Evolutionary conservation across 2,113 vertebrate genomes (phyloP), one percentile per base, ranked within the genome.

Genomic region (Catharus bicknelli): DNA sequence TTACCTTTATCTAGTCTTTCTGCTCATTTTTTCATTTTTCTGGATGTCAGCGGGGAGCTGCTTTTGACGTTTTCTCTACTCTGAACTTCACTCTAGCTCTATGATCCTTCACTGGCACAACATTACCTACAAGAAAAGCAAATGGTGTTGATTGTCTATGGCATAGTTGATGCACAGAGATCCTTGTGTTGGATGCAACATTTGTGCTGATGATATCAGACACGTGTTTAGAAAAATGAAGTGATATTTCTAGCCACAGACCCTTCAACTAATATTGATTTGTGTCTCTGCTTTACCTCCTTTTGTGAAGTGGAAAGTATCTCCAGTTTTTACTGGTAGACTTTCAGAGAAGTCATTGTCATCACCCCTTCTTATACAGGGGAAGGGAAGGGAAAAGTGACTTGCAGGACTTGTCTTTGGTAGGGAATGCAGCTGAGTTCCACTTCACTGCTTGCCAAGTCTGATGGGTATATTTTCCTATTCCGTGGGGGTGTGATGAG

Each of bases 401-500:
- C 86, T 87, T 92, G 77, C 16, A 40, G 32, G 48, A 70, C 48
- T 70, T 2, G 1, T 19, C 0, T 2, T 64, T 53, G 75, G 83
- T 76, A 82, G 83, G 59, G 62, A 50, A 22, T 66, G 86, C 78
- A 86, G 59, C 57, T 29, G 75, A 74, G 94, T 95, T 94, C 90
- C 87, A 90, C 82, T 95, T 90, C 91, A 45, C 55, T 94, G 95
- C 84, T 85, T 77, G 59, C 75, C 72, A 47, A 16, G 72, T 89
- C 70, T 58, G 67, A 87, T 92, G 91, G 59, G 91, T 91, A 68
- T 91, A 94, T 93, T 85, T 93, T 94, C 88, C 67, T 91, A 6
- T 94, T 95, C 82, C 0, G 0, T 84, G 78, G n/a, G 32, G 54
- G 25, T 95, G 57, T 91, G 91, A 91, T 90, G 92, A 94, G 94